Evolutionary conservation across 2,113 vertebrate genomes (phyloP).

Genomic region (Sitta europaea): DNA sequence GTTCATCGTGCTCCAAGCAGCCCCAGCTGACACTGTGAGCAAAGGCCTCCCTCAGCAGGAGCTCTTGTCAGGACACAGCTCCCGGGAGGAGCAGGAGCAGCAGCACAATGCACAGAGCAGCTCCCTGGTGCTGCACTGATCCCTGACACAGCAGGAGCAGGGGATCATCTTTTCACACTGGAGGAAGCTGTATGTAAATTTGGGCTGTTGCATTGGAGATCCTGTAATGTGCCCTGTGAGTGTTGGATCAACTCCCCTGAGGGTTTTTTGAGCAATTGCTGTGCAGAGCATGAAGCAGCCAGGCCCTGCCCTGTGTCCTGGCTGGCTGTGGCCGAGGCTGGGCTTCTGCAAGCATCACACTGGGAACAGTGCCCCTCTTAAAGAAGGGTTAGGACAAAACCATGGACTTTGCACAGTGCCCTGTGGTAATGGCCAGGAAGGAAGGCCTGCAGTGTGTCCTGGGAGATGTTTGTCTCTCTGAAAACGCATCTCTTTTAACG

Average conservation of each 20-base stretch:
- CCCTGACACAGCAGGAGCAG: background rate
- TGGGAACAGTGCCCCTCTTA: background rate
- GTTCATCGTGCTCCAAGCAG: background rate
- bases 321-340: background rate
- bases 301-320: background rate
- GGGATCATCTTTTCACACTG: background rate
- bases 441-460: background rate
- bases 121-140: background rate
- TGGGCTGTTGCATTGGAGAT: background rate
- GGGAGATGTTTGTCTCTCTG: conserved; percentile 20
- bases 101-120: background rate
- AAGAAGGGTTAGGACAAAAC: background rate
- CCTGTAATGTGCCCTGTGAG: background rate
- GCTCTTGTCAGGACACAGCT: background rate
- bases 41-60: background rate
- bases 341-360: background rate
- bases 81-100: background rate
- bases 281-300: background rate
- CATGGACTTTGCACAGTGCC: background rate
- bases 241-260: background rate
- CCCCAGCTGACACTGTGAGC: background rate
- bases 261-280: background rate
- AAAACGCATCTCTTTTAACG: background rate
- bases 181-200: background rate
- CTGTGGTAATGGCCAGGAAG: background rate